Base-by-base conservation (phyloP, 2,888 invertebrate genomes). In the Dolomedes plantarius region DNA sequence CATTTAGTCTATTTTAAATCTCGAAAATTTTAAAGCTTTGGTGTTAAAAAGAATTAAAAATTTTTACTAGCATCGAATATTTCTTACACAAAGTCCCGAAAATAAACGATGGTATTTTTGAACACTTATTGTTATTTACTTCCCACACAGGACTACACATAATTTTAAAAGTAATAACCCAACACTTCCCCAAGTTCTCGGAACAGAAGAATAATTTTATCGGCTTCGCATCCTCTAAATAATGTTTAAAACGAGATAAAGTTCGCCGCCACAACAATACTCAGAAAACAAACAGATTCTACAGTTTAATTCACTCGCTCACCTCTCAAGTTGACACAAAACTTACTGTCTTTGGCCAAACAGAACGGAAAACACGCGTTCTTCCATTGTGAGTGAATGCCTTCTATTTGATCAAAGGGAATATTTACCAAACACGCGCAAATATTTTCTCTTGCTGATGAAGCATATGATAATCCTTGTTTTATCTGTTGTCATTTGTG, bases 361-460 rank as follows among this genome's bases (percentile, higher is more conserved):
- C 69, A 69, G n/a, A 69, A 69, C 72, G 50, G n/a, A 31, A 74
- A 74, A 74, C 64, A 32, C 64, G 19, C 39, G 19, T 23, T 19
- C 23, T 74, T 23, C 36, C 36, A 64, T 62, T 74, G 64, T 64
- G 28, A 31, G 64, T 31, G 39, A 74, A 32, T 64, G 19, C 32
- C 36, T 27, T 64, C 27, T 74, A 62, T 74, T 74, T 74, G 64
- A 73, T 73, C 73, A 73, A 23, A 73, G 68, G 36, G 32, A 62
- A 73, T 73, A 73, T 73, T 73, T 73, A 62, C 74, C 31, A 74
- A 56, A 62, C 74, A 62, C 23, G n/a, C 19, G 27, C 74, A 74
- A 74, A 74, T 74, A 74, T 74, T 74, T 74, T 62, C 74, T 7
- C 62, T 74, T 32, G 9, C 16, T 74, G 69, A 69, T 41, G 69